Conservation (phyloP, 2,888 invertebrate species). For the Polyommatus iphigenia region DNA sequence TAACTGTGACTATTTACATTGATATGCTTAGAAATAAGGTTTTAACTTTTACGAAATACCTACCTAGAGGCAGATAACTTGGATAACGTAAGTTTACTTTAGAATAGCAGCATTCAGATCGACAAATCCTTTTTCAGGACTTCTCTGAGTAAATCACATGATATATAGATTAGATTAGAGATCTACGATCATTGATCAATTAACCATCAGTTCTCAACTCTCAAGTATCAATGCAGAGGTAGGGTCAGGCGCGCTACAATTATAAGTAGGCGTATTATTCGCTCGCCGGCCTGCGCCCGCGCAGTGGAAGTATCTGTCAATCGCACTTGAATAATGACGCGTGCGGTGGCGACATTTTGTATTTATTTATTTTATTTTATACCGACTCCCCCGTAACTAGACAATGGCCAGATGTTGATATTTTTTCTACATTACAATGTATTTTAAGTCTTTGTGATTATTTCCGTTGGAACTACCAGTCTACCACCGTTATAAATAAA, state of each 20-base stretch:
- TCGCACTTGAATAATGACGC: conserved; percentile 77
- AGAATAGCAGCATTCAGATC: background rate
- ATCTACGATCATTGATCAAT: background rate
- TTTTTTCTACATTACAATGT: conserved; percentile 75
- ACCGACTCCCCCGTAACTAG: conserved; percentile 66
- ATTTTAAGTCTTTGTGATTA: conserved; percentile 52
- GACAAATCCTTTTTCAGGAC: background rate
- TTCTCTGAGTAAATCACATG: background rate
- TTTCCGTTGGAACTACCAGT: conserved; percentile 27
- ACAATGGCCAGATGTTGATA: conserved; percentile 79
- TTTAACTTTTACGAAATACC: too few species aligned
- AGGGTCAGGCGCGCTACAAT: conserved; percentile 40
- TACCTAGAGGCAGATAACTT: too few species aligned
- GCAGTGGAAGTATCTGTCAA: conserved; percentile 75
- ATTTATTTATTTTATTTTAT: conserved; percentile 69
- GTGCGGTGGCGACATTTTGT: conserved; percentile 77
- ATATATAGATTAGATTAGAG: background rate
- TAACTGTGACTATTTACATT: background rate
- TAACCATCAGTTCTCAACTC: background rate
- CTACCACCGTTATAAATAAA: conserved; percentile 24
- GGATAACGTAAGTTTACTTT: background rate
- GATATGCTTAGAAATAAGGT: too few species aligned
- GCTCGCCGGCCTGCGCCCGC: conserved; percentile 49
- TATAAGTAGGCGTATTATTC: conserved; percentile 80
- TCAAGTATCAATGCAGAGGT: conserved; percentile 51